Conservation (phyloP, 2,888 invertebrate species). For the Brenthis hecate region DNA sequence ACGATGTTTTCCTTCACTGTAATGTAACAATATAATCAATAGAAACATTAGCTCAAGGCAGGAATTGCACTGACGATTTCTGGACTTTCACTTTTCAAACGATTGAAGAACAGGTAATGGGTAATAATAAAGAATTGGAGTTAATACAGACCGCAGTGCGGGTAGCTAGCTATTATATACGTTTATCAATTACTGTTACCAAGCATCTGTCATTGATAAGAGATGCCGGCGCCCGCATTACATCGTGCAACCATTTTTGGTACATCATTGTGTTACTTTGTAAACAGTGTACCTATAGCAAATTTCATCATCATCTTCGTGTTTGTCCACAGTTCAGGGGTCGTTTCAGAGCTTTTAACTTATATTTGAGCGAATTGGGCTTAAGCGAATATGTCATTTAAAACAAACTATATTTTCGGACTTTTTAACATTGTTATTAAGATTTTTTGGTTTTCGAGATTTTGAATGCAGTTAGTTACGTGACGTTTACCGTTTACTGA, state of each 20-base stretch:
- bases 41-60: too few relatives aligned
- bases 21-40: too few relatives aligned
- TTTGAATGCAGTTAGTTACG: too few relatives aligned
- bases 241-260: slow-evolving; percentile 14
- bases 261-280: slow-evolving; percentile 10
- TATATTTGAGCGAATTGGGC: slow-evolving; percentile 9
- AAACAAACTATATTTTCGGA: background rate
- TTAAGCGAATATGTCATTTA: background rate
- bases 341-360: background rate
- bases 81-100: background rate
- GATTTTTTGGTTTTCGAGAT: too few relatives aligned
- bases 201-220: slow-evolving; percentile 19
- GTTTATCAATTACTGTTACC: slow-evolving; percentile 19
- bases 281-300: background rate
- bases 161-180: slow-evolving; percentile 10
- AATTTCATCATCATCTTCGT: background rate
- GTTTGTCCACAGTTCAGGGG: background rate
- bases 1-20: too few relatives aligned
- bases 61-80: too few relatives aligned
- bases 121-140: background rate
- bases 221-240: slow-evolving; percentile 25
- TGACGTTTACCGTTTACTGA: too few relatives aligned
- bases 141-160: slow-evolving; percentile 15
- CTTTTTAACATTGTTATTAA: too few relatives aligned
- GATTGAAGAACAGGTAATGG: background rate